These are phyloP conservation scores for Gadopsis bispinosus DNA, from an alignment of 2,797 vertebrate species.

Conservation along the genomic window DNA sequence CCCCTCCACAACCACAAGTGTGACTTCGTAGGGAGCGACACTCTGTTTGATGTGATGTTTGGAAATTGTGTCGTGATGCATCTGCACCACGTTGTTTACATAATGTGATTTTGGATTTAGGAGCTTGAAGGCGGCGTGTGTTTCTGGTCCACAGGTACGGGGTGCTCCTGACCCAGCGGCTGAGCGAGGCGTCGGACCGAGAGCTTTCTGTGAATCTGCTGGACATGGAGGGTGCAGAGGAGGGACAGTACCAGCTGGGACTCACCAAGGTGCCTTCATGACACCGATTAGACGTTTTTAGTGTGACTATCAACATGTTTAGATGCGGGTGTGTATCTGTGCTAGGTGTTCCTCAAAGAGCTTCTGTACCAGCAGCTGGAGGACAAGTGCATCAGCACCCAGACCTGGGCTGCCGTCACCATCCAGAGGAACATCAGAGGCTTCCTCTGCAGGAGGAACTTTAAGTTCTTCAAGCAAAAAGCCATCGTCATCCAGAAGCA, in stretches of 20 bases:
- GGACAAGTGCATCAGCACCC: conserved; percentile 83
- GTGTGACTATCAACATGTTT: neutral
- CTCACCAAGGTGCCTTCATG: conserved; percentile 79
- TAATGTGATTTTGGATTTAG: neutral
- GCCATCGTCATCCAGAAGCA: conserved; percentile 91
- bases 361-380: conserved; percentile 87
- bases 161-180: conserved; percentile 71
- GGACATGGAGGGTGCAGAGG: conserved; percentile 75
- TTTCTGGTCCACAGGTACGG: conserved; percentile 80
- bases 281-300: neutral
- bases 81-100: neutral
- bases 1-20: too few relatives aligned
- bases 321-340: neutral
- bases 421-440: conserved; percentile 89
- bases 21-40: too few relatives aligned
- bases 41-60: neutral
- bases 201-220: conserved; percentile 83
- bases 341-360: conserved; percentile 92
- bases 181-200: conserved; percentile 59
- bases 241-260: conserved; percentile 82
- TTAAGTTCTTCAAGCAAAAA: conserved; percentile 89
- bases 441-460: conserved; percentile 86
- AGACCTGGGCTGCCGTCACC: conserved; percentile 89
- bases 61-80: neutral
- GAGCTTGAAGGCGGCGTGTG: neutral